Evolutionary conservation across 2,797 vertebrate genomes (phyloP).

Genomic region (Heliangelus exortis): DNA sequence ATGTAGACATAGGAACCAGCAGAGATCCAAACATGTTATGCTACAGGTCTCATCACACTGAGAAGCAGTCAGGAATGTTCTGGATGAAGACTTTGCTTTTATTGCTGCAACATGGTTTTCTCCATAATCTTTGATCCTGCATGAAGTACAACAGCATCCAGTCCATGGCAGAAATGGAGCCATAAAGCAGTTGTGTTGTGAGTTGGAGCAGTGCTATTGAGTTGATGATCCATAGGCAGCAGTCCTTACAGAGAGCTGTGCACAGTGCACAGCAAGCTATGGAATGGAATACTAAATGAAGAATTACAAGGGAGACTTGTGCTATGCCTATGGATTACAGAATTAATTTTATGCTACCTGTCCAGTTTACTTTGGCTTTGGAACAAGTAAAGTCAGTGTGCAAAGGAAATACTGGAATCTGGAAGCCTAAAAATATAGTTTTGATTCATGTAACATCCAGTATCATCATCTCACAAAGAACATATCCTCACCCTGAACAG

Average conservation of each 20-base stretch:
- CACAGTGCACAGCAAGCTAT: neutral
- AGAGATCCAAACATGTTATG: rapidly evolving
- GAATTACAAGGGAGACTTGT: neutral
- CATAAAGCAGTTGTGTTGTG: neutral
- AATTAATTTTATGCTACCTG: neutral
- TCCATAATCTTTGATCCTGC: neutral
- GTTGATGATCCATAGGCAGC: neutral
- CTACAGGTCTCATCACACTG: neutral
- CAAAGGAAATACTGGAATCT: neutral
- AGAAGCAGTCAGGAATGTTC: neutral
- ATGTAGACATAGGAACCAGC: neutral
- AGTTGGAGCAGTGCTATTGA: neutral
- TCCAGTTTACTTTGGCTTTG: neutral
- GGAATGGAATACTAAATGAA: neutral
- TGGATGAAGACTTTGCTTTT: neutral
- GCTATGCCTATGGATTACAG: neutral
- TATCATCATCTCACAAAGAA: neutral
- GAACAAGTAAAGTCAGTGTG: neutral
- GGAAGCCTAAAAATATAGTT: neutral
- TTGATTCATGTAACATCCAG: neutral
- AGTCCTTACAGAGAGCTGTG: neutral
- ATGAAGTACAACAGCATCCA: neutral
- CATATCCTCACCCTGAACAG: neutral
- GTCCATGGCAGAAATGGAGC: neutral
- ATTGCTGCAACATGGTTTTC: neutral